Evolutionary conservation across 2,888 invertebrate genomes (phyloP).

Genomic region (Hemicrepidius hirtus): DNA sequence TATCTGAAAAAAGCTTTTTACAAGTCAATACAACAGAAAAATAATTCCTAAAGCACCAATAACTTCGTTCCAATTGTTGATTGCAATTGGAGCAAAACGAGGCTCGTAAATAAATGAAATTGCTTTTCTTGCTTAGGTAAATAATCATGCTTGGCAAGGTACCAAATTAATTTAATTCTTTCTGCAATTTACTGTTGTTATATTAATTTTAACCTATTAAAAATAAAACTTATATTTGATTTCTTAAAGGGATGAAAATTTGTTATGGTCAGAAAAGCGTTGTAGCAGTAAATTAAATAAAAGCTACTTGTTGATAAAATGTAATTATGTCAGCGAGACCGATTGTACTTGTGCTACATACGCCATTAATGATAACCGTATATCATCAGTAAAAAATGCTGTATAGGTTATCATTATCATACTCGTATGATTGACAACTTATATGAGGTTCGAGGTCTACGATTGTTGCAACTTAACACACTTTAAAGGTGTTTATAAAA

Average conservation of each 20-base stretch:
- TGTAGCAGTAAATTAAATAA: too few relatives aligned
- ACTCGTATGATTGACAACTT: constrained; percentile 48
- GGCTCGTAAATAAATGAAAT: background rate
- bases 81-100: constrained; percentile 14
- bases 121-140: constrained; percentile 18
- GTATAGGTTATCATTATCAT: constrained; percentile 42
- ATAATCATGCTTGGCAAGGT: background rate
- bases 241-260: too few relatives aligned
- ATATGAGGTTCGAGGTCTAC: constrained; percentile 44
- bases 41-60: constrained; percentile 5
- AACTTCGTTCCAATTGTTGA: constrained; percentile 1
- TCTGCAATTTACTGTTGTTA: background rate
- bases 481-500: constrained; percentile 36
- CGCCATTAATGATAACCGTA: constrained; percentile 32
- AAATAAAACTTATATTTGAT: too few relatives aligned
- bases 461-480: constrained; percentile 43
- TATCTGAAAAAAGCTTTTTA: constrained; percentile 1
- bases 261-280: too few relatives aligned
- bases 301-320: constrained; percentile 18
- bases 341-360: constrained; percentile 19
- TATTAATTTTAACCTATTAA: background rate
- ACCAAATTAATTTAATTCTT: constrained; percentile 3
- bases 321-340: constrained; percentile 30
- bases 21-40: constrained; percentile 6
- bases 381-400: constrained; percentile 37